Conservation (phyloP, 2,113 vertebrate genomes). For the Hypocryptadius cinnamomeus region DNA sequence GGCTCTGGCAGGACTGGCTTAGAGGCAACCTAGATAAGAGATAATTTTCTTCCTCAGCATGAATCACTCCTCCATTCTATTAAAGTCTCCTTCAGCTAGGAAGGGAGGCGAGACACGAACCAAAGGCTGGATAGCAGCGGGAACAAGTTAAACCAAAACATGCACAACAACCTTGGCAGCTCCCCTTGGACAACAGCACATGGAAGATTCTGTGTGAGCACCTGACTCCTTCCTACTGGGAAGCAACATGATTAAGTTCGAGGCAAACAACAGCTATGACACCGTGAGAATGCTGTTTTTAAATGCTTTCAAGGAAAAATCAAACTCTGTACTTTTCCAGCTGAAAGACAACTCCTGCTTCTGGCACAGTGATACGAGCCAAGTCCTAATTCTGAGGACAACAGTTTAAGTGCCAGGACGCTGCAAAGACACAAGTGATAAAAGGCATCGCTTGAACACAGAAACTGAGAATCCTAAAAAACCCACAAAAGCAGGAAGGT, state of each 20-base stretch:
- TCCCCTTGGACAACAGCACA: background rate
- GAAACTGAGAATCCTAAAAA: background rate
- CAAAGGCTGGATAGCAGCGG: background rate
- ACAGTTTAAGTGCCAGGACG: background rate
- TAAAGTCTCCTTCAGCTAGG: background rate
- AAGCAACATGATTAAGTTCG: background rate
- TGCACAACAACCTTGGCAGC: background rate
- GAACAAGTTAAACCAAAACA: slow-evolving; percentile 10
- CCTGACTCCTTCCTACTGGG: background rate
- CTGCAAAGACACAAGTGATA: background rate
- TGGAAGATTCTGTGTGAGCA: background rate
- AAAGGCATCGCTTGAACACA: background rate
- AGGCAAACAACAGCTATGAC: background rate
- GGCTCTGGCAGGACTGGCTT: background rate
- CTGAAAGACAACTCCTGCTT: background rate
- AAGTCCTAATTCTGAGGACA: background rate
- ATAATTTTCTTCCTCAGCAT: slow-evolving; percentile 7
- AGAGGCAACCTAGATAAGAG: slow-evolving; percentile 30
- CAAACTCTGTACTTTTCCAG: slow-evolving; percentile 30
- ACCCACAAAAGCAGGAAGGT: background rate
- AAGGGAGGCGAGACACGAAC: background rate
- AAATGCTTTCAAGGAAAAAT: slow-evolving; percentile 40
- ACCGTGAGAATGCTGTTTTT: background rate
- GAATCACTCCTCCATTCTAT: background rate
- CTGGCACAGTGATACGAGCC: background rate